Percentiles rank a stretch among this genome's conserved stretches.
phyloP scores from a whole-genome alignment of 1,140 invertebrate species.

The Caerostris darwini region DNA sequence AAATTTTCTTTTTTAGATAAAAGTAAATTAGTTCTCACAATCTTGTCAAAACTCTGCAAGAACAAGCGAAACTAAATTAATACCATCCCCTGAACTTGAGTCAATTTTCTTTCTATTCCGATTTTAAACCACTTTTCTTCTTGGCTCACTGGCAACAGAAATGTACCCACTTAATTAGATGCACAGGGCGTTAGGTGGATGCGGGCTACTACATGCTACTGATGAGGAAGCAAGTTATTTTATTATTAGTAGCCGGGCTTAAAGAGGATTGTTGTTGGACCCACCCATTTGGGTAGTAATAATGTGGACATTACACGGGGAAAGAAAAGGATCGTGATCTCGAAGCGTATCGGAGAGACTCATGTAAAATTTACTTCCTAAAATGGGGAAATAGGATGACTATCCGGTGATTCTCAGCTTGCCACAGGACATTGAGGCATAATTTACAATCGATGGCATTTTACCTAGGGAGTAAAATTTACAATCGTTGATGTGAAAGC shows the following conservation, averaged over 20 bases:
- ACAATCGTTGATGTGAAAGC: background rate
- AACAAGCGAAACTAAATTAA: background rate
- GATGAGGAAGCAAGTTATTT: background rate
- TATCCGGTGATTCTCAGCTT: background rate
- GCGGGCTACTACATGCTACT: background rate
- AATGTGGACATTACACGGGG: background rate
- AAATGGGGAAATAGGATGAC: background rate
- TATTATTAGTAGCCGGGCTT: slow-evolving; percentile 17
- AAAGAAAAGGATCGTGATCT: background rate
- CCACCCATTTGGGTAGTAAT: background rate
- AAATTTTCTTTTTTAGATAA: background rate
- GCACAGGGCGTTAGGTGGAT: background rate
- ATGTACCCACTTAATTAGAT: background rate
- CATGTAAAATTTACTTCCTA: slow-evolving; percentile 23
- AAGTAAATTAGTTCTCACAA: background rate
- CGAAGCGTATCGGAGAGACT: background rate
- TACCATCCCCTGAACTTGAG: too few relatives aligned
- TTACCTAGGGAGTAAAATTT: background rate
- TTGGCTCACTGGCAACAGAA: too few relatives aligned
- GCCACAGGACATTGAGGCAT: background rate
- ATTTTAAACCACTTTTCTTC: background rate
- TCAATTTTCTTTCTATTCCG: background rate
- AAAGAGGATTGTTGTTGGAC: background rate
- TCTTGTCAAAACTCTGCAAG: background rate
- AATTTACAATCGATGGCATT: background rate